Evolutionary conservation across 2,113 vertebrate species (phyloP).

Genomic region (Campylomormyrus tamandua): DNA sequence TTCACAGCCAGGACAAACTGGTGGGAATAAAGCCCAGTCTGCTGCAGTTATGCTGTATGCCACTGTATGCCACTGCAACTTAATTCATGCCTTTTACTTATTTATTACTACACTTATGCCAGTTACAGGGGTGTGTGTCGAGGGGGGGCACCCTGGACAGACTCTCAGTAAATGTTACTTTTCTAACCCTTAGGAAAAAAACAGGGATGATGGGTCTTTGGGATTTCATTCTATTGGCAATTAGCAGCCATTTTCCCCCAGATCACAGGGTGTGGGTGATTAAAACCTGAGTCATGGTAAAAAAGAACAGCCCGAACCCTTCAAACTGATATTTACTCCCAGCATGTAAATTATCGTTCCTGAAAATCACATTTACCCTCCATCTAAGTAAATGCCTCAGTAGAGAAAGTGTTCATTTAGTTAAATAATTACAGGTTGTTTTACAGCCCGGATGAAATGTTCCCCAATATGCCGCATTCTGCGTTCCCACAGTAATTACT

Average conservation of each 20-base stretch:
- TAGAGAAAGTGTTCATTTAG: background rate
- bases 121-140: background rate
- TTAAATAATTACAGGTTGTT: background rate
- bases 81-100: background rate
- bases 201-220: background rate
- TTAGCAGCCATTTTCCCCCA: background rate
- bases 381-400: background rate
- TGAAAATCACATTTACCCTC: conserved; percentile 1
- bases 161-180: background rate
- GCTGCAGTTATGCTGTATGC: background rate
- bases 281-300: background rate
- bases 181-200: background rate
- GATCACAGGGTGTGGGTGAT: background rate
- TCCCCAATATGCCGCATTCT: background rate
- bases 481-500: background rate
- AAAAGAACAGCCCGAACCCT: background rate
- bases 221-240: background rate
- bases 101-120: background rate
- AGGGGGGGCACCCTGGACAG: background rate
- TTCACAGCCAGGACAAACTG: background rate
- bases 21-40: background rate
- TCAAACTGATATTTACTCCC: background rate
- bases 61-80: background rate
- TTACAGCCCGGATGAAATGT: background rate
- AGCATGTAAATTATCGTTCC: background rate